Evolutionary conservation across 2,888 invertebrate species (phyloP).

Genomic region (Cosmorhoe ocellata): DNA sequence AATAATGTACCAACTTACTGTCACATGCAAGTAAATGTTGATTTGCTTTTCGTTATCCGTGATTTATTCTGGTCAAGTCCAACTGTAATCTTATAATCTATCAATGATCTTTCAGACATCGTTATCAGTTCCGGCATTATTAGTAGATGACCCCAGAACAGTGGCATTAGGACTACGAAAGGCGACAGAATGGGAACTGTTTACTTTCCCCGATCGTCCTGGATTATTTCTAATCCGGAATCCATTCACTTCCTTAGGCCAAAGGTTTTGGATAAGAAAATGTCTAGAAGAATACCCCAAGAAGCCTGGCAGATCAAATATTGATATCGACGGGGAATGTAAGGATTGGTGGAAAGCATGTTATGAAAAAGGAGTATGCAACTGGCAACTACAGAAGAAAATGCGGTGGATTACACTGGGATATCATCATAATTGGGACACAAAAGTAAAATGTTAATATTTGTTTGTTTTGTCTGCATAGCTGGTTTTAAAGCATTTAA

Average conservation of each 20-base stretch:
- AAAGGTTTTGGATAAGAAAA: constrained; percentile 91
- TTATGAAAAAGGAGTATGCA: constrained; percentile 62
- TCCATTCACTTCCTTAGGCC: constrained; percentile 90
- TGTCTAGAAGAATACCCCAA: constrained; percentile 90
- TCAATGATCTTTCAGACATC: constrained; percentile 37
- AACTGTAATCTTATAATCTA: too few species aligned
- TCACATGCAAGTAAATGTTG: too few species aligned
- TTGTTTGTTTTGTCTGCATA: constrained; percentile 31
- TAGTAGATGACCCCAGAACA: constrained; percentile 46
- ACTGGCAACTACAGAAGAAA: constrained; percentile 65
- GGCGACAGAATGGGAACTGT: constrained; percentile 83
- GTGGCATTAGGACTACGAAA: constrained; percentile 53
- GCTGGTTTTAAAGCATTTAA: neutral
- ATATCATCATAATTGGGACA: constrained; percentile 99
- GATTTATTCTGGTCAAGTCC: too few species aligned
- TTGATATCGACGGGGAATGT: constrained; percentile 76
- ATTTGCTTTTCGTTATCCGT: too few species aligned
- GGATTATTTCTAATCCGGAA: constrained; percentile 92
- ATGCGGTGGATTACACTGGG: constrained; percentile 98
- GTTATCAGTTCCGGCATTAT: constrained; percentile 1
- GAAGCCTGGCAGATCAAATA: constrained; percentile 87
- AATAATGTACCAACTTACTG: too few species aligned
- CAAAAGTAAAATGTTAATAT: constrained; percentile 86
- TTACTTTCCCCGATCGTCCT: constrained; percentile 82
- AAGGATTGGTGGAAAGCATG: constrained; percentile 86